A percentile compares a stretch with the other conserved stretches of the same genome.
phyloP scores from a whole-genome alignment of 2,797 vertebrate species.

The Podargus strigoides region DNA sequence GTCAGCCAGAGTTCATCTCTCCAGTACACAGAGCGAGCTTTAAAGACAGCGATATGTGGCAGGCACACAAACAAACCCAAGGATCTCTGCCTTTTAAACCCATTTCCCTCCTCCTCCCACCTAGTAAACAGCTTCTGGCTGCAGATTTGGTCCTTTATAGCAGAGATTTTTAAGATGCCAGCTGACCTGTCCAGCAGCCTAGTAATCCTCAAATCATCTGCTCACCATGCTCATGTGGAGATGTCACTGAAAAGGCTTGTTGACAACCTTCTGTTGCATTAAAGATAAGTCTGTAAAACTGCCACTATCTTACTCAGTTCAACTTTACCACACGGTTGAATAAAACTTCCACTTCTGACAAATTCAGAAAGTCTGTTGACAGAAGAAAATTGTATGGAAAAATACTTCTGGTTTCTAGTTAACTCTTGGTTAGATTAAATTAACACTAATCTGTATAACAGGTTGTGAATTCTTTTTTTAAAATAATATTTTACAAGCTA shows the following conservation, averaged over 20 bases:
- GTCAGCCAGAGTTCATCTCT: neutral
- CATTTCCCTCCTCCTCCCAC: neutral
- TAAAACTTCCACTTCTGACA: neutral
- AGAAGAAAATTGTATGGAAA: neutral
- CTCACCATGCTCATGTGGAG: neutral
- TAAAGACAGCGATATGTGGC: neutral
- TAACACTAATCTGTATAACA: neutral
- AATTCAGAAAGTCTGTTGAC: neutral
- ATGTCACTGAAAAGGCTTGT: slow-evolving; percentile 48
- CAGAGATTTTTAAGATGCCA: slow-evolving; percentile 52
- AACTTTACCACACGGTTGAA: neutral
- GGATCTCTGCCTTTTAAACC: slow-evolving; percentile 36
- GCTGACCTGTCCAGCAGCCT: slow-evolving; percentile 49
- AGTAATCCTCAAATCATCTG: slow-evolving; percentile 68
- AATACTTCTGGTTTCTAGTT: neutral
- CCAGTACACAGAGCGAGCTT: rapidly evolving
- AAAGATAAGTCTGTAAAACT: slow-evolving; percentile 40
- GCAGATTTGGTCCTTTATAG: slow-evolving; percentile 29
- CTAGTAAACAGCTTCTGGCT: slow-evolving; percentile 57
- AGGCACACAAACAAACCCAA: neutral
- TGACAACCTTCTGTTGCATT: slow-evolving; percentile 54
- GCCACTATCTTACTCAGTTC: neutral
- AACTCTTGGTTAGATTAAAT: neutral
- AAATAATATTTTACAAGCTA: neutral
- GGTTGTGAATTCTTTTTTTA: neutral